Base-by-base conservation (phyloP, 2,797 vertebrate genomes). In the Carduelis carduelis region DNA sequence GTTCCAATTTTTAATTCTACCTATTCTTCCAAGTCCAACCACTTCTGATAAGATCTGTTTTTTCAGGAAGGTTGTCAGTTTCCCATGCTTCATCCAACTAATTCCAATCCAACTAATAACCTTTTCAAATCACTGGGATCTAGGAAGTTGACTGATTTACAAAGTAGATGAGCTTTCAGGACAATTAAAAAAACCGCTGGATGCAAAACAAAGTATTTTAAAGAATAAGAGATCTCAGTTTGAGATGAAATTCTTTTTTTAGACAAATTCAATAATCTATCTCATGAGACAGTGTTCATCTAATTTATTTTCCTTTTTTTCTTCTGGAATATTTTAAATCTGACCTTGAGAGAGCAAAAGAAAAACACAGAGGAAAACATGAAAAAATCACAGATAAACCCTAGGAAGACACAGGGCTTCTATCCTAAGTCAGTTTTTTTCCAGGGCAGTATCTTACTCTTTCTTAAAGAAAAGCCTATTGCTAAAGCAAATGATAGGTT, bases 371-470 rank as follows among this genome's bases (percentile, higher is more conserved):
- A 78, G 15, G 44, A 84, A 64, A 95, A 77, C 56, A 82, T 32
- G 49, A 95, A 95, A 95, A 96, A 53, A 89, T 16, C 27, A 27
- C 32, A 85, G 52, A 92, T 95, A 94, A 96, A 93, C 9, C 50
- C 41, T 59, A n/a, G 14, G 41, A 57, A 0, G 9, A 77, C 28
- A 75, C 5, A 50, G 43, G 43, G 49, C 24, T 53, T 39, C 35
- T 47, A 57, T 47, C 23, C 22, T 43, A 56, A 92, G 56, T 70
- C 37, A 63, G 57, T 80, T 92, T 44, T 44, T 97, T 97, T 96
- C 78, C 72, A 43, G 83, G 70, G 71, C 22, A 88, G 21, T 56
- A 12, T 47, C 79, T 85, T 57, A 39, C 32, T 9, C 35, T 50
- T 56, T 83, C 60, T 88, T 88, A 75, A 87, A 92, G 68, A 57